A percentile compares a stretch with the other conserved stretches of the same genome.
phyloP scores from a whole-genome alignment of 2,888 invertebrate species.

The Pseudococcus viburni region DNA sequence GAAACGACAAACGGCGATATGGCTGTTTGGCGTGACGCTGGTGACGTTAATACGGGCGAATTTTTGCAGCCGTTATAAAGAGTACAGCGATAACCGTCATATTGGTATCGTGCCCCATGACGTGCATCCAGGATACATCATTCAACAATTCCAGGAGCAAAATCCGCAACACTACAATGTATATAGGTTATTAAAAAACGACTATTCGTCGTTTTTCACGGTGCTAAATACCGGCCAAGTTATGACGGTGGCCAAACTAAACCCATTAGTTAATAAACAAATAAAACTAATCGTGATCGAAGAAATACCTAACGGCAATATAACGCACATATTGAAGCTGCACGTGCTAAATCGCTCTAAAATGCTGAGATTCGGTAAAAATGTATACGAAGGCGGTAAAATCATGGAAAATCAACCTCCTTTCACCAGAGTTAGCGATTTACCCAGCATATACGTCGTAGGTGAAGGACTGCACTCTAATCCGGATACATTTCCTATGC shows the following conservation, averaged over 20 bases:
- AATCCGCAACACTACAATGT: conserved; percentile 70
- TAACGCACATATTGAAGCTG: conserved; percentile 84
- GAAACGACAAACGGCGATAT: conserved; percentile 29
- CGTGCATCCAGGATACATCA: conserved; percentile 89
- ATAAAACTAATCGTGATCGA: conserved; percentile 87
- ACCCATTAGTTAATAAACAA: conserved; percentile 84
- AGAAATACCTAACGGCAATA: conserved; percentile 84
- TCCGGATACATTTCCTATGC: conserved; percentile 81
- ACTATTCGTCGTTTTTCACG: conserved; percentile 88
- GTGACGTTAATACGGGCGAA: conserved; percentile 50
- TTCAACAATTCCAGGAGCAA: conserved; percentile 79
- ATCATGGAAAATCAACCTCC: conserved; percentile 84
- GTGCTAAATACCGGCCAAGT: conserved; percentile 89
- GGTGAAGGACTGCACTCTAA: conserved; percentile 74
- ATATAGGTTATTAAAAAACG: conserved; percentile 82
- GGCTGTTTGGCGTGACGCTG: conserved; percentile 34
- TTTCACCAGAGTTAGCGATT: conserved; percentile 80
- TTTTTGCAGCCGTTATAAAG: conserved; percentile 61
- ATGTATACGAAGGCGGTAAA: conserved; percentile 77
- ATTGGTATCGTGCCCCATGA: conserved; percentile 86
- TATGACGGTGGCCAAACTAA: conserved; percentile 90
- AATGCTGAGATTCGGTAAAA: conserved; percentile 83
- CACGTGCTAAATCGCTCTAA: conserved; percentile 87
- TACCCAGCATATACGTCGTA: conserved; percentile 80
- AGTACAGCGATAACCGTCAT: conserved; percentile 66